Conservation (phyloP, 2,888 invertebrate species). For the Lagria hirta region DNA sequence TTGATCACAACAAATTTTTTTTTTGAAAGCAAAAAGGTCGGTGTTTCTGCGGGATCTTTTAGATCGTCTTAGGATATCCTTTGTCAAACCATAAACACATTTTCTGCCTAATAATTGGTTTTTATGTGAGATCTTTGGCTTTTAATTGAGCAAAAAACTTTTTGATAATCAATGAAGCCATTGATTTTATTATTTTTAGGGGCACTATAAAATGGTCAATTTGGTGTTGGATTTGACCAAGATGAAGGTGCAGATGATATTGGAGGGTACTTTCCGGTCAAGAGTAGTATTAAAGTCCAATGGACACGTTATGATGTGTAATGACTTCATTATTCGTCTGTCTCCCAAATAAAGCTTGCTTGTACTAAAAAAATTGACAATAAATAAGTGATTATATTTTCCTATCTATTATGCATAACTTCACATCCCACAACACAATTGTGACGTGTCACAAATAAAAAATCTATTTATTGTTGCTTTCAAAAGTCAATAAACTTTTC, state of each 20-base stretch:
- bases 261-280: slow-evolving; percentile 13
- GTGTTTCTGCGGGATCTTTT: no score
- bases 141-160: no score
- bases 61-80: no score
- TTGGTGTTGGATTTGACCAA: slow-evolving; percentile 11
- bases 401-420: slow-evolving; percentile 23
- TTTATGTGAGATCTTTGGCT: not conserved
- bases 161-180: not conserved
- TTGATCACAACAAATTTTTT: no score
- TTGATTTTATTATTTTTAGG: slow-evolving; percentile 8
- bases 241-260: slow-evolving; percentile 18
- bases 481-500: slow-evolving; percentile 25
- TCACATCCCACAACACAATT: slow-evolving; percentile 20
- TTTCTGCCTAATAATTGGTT: not conserved
- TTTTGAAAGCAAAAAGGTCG: no score
- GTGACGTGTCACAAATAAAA: slow-evolving; percentile 24
- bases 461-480: slow-evolving; percentile 20
- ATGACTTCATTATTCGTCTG: slow-evolving; percentile 5
- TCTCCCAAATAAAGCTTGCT: slow-evolving; percentile 8
- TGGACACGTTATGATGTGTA: slow-evolving; percentile 6
- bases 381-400: slow-evolving; percentile 2
- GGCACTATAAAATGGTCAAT: slow-evolving; percentile 8
- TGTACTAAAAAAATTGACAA: slow-evolving; percentile 8
- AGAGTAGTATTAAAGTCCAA: slow-evolving; percentile 6
- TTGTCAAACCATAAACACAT: not conserved